Evolutionary conservation across 2,797 vertebrate genomes (phyloP).

Genomic region (Clarias fuscus): DNA sequence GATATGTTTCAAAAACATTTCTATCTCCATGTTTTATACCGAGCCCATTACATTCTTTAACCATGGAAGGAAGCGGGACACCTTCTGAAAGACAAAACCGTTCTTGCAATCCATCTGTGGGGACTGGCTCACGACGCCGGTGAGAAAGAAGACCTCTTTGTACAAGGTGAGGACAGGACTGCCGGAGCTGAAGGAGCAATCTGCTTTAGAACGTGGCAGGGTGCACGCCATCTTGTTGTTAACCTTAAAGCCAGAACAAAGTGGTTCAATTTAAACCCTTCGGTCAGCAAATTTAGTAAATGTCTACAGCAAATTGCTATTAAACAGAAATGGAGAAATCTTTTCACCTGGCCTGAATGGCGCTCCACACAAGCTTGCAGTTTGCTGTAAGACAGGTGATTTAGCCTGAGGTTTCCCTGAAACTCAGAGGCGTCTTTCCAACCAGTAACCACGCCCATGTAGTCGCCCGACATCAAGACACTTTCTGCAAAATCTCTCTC

Average conservation of each 20-base stretch:
- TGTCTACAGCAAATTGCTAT: neutral
- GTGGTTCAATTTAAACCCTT: neutral
- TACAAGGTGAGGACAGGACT: constrained; percentile 75
- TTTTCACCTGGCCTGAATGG: constrained; percentile 58
- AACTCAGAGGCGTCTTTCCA: constrained; percentile 63
- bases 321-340: neutral
- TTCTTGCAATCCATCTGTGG: constrained; percentile 64
- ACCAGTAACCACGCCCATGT: constrained; percentile 66
- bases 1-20: neutral
- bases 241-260: constrained; percentile 46
- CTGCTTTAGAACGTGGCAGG: constrained; percentile 56
- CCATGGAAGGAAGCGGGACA: constrained; percentile 74
- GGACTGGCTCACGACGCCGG: constrained; percentile 69
- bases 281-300: neutral
- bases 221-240: constrained; percentile 80
- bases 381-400: constrained; percentile 65
- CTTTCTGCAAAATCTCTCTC: constrained; percentile 75
- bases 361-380: constrained; percentile 65
- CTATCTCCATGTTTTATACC: constrained; percentile 51
- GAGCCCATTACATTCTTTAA: constrained; percentile 63
- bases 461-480: constrained; percentile 63
- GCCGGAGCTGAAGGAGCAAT: constrained; percentile 71
- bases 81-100: constrained; percentile 77
- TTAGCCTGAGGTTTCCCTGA: constrained; percentile 63
- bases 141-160: constrained; percentile 74